Evolutionary conservation across 2,797 vertebrate genomes (phyloP).

Genomic region (Lacerta agilis): DNA sequence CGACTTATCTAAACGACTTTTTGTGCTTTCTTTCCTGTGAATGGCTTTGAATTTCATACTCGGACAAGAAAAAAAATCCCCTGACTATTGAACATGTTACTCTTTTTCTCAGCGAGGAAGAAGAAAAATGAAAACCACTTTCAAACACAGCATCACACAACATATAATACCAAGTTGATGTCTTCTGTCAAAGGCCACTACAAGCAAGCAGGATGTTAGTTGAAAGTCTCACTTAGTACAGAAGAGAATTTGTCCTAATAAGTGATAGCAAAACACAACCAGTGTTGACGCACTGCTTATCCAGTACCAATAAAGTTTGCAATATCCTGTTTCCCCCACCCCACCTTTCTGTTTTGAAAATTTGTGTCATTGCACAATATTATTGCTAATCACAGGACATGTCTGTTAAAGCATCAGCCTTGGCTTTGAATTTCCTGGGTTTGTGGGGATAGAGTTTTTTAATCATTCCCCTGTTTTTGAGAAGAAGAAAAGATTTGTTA

Average conservation of each 20-base stretch:
- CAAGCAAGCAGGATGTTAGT: not conserved
- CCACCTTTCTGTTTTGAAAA: not conserved
- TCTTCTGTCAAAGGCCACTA: conserved; percentile 26
- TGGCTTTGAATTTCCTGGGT: too few species aligned
- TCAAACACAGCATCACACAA: conserved; percentile 9
- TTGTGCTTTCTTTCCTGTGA: conserved; percentile 49
- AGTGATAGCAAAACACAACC: not conserved
- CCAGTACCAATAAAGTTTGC: not conserved
- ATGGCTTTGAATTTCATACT: conserved; percentile 57
- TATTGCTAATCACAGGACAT: too few species aligned
- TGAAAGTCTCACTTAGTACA: not conserved
- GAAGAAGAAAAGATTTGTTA: too few species aligned
- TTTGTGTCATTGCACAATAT: too few species aligned
- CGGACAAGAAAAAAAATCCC: not conserved
- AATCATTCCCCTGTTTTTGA: too few species aligned
- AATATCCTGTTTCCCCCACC: not conserved
- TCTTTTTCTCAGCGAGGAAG: conserved; percentile 39
- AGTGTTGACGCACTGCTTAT: not conserved
- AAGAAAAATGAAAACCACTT: conserved; percentile 54
- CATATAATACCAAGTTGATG: conserved; percentile 33
- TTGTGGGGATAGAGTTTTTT: too few species aligned
- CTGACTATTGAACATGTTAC: conserved; percentile 32
- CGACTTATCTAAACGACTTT: not conserved
- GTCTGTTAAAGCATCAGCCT: too few species aligned
- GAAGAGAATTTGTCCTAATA: not conserved